Conservation (phyloP, 2,797 vertebrate genomes). For the Caiman crocodilus region DNA sequence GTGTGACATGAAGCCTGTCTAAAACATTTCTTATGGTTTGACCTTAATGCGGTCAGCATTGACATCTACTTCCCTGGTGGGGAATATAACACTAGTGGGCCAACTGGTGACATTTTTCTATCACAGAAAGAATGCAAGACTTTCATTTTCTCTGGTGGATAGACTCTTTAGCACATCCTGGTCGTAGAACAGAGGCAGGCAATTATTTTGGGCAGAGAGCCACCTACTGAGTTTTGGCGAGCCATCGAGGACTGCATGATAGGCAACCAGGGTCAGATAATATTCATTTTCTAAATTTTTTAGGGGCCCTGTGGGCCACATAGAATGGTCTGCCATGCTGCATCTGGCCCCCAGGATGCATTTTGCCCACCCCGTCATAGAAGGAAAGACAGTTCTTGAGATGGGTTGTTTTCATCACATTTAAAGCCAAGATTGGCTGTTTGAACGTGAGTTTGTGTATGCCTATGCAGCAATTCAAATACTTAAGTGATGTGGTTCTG, state of each 20-base stretch:
- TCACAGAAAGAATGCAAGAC: not conserved
- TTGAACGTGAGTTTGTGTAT: not conserved
- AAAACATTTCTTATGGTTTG: not conserved
- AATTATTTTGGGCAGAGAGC: no score
- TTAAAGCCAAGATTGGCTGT: not conserved
- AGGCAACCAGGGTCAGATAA: no score
- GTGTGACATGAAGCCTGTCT: not conserved
- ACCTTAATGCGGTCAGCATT: not conserved
- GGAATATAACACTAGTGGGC: fast-evolving
- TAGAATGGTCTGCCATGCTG: no score
- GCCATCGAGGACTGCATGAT: no score
- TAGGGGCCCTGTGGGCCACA: no score
- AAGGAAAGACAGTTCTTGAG: not conserved
- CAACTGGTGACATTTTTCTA: not conserved
- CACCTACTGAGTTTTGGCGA: no score
- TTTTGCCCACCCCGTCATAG: not conserved
- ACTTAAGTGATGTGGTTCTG: not conserved
- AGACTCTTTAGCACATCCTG: not conserved
- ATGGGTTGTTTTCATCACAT: not conserved
- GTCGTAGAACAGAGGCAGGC: no score
- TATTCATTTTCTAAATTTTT: no score
- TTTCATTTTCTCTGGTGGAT: not conserved
- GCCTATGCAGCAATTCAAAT: not conserved
- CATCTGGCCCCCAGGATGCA: no score
- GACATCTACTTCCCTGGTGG: not conserved